These are phyloP conservation scores for Sesia apiformis DNA, from an alignment of 2,888 invertebrate species.

Conservation along the genomic window DNA sequence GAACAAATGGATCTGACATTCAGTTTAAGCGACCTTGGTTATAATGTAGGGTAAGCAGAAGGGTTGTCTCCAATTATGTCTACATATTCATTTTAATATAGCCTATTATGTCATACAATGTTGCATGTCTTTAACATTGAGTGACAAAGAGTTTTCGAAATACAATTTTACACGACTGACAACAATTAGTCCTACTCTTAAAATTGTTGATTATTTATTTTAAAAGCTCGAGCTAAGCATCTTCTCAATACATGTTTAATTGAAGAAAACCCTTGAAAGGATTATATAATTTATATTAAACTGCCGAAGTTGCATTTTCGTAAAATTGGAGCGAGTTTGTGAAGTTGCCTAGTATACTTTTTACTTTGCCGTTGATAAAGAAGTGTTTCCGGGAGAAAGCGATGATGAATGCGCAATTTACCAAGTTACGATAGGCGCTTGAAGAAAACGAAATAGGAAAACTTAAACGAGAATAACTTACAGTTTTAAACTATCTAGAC, in stretches of 20 bases:
- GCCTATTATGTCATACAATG: conserved; percentile 24
- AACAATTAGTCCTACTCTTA: background rate
- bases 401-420: conserved; percentile 13
- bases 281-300: no score
- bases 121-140: conserved; percentile 27
- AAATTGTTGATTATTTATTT: no score
- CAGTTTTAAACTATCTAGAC: conserved; percentile 53
- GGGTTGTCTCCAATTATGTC: conserved; percentile 46
- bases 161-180: background rate
- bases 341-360: no score
- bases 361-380: background rate
- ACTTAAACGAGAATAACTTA: conserved; percentile 39
- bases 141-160: conserved; percentile 27
- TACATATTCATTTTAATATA: conserved; percentile 28
- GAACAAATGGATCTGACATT: conserved; percentile 68
- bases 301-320: no score
- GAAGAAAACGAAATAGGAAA: conserved; percentile 29
- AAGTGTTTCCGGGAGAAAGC: background rate
- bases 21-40: conserved; percentile 57
- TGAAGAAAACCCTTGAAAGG: no score
- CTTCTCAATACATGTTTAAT: no score
- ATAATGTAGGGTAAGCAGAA: conserved; percentile 43
- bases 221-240: no score
- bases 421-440: conserved; percentile 27
- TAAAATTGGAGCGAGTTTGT: no score